phyloP scores from a whole-genome alignment of 2,113 vertebrate species.

The Caloenas nicobarica region DNA sequence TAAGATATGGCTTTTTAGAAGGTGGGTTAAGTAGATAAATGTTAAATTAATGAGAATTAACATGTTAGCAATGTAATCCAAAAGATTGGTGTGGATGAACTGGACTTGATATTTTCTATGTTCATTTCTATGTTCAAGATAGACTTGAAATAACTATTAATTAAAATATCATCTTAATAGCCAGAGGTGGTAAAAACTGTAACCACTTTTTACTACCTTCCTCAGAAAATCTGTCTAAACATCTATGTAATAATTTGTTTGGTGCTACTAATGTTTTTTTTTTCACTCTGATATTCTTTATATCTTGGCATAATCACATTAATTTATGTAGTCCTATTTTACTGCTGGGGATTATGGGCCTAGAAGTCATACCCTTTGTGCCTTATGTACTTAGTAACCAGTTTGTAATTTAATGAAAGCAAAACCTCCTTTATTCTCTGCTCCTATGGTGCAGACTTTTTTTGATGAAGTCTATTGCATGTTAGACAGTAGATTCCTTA shows the following conservation, averaged over 20 bases:
- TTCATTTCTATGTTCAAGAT: not conserved
- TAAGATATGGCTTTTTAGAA: not conserved
- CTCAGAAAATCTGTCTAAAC: constrained; percentile 1
- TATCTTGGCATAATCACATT: not conserved
- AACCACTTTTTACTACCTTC: not conserved
- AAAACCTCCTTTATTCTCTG: not conserved
- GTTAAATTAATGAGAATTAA: not conserved
- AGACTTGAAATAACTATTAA: not conserved
- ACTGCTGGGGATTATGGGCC: not conserved
- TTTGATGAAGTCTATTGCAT: not conserved
- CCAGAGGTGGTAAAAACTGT: not conserved
- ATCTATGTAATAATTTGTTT: not conserved
- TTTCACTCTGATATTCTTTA: not conserved
- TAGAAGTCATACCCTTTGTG: not conserved
- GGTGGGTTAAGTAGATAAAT: not conserved
- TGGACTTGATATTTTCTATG: not conserved
- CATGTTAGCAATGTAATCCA: not conserved
- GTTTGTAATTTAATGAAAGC: not conserved
- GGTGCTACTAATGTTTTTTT: not conserved
- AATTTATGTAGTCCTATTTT: not conserved
- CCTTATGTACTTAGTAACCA: not conserved
- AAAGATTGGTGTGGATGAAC: not conserved
- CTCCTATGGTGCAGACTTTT: not conserved
- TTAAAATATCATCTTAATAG: not conserved
- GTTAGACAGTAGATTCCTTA: not conserved